Evolutionary conservation across 2,113 vertebrate species (phyloP), one percentile per base, ranked within the genome.

Genomic region (Rhombomys opimus): DNA sequence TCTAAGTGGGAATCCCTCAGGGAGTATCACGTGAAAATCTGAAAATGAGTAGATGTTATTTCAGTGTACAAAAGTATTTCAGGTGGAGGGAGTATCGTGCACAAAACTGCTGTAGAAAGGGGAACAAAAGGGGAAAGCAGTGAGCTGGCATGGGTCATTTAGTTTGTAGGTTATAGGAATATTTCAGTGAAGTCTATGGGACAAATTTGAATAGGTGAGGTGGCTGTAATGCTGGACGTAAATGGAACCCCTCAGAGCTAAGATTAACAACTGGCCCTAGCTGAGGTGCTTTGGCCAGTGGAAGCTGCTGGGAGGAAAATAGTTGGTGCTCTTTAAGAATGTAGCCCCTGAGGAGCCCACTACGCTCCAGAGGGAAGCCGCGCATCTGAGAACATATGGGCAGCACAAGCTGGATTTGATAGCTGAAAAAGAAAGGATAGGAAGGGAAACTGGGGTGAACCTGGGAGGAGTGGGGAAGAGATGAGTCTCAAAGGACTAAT

Each of bases 1-100:
- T 89, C 57, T 70, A 75, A 88, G 61, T 50, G 46, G 76, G 70
- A 92, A 97, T 23, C 61, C 18, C 38, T 90, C 77, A 68, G n/a
- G 61, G 73, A 23, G 50, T 67, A 92, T 73, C 72, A 61, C 25
- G 17, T 78, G 87, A 88, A 68, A 18, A 50, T 68, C 57, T 94
- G 73, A 92, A 93, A 78, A 76, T 30, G 65, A 85, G 9, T 65
- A 59, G 25, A 3, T 2, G 25, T 59, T 91, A 59, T 18, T n/a
- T 13, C 27, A 41, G 52, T 76, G 38, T 76, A 25, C 23, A 50
- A 57, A 30, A 85, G 41, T 14, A 25, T 90, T 82, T 68, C 65
- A 90, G 80, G 57, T 38, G 38, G 89, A 38, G 2, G 12, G 9
- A 65, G 22, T 2, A 59, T 25, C 15, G 11, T 18, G 2, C 15